Evolutionary conservation across 2,797 vertebrate species (phyloP).

Genomic region (Channallabes apus): DNA sequence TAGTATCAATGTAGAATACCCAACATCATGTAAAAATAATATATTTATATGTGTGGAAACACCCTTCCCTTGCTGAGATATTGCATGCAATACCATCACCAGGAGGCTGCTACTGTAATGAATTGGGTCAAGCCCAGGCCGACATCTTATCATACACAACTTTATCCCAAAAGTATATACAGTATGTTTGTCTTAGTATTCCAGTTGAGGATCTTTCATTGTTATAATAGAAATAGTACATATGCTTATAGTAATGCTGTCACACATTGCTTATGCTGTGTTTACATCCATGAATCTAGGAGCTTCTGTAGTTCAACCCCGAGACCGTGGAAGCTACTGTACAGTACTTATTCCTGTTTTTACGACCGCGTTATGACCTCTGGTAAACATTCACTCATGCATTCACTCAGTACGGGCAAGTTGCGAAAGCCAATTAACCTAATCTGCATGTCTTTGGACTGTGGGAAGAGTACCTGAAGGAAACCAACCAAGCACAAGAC

Average conservation of each 20-base stretch:
- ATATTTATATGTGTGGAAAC: not conserved
- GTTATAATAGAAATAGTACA: not conserved
- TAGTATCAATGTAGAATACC: not conserved
- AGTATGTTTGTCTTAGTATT: not conserved
- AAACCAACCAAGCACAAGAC: no score
- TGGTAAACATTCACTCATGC: no score
- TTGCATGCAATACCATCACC: not conserved
- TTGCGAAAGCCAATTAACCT: no score
- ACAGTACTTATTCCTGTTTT: no score
- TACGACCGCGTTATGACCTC: no score
- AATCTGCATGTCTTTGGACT: no score
- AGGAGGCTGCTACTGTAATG: not conserved
- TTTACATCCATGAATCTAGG: no score
- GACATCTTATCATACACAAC: not conserved
- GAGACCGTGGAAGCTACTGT: no score
- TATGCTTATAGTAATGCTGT: not conserved
- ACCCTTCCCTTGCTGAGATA: not conserved
- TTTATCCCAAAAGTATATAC: not conserved
- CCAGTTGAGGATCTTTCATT: not conserved
- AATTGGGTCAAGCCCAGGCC: no score
- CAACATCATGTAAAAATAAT: not conserved
- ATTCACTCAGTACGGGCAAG: no score
- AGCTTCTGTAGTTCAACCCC: no score
- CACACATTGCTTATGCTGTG: not conserved
- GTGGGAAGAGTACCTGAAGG: no score